Percentiles rank a stretch among this genome's conserved stretches.
Evolutionary conservation across 2,113 vertebrate species (phyloP).

Genomic region (Nothoprocta perdicaria): DNA sequence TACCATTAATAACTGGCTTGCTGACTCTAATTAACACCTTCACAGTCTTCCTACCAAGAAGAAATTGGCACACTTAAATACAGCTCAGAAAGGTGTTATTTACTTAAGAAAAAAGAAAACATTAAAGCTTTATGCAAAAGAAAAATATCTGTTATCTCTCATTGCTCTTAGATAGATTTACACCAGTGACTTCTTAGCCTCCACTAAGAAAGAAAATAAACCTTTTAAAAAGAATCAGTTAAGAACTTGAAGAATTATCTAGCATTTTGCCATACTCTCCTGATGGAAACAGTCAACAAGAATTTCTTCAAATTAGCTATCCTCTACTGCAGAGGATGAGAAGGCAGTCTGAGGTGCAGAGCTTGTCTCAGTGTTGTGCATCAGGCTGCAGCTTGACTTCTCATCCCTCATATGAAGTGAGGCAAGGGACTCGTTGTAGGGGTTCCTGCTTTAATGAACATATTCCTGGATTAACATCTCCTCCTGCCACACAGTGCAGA

Average conservation of each 20-base stretch:
- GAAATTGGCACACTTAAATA: constrained; percentile 47
- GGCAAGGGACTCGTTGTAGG: neutral
- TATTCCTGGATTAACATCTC: neutral
- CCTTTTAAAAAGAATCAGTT: neutral
- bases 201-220: neutral
- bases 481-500: neutral
- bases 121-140: constrained; percentile 55
- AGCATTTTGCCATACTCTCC: neutral
- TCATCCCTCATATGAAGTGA: neutral
- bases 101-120: constrained; percentile 57
- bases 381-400: neutral
- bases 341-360: neutral
- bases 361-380: accelerated
- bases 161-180: constrained; percentile 25
- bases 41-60: constrained; percentile 39
- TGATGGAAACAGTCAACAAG: neutral
- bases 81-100: constrained; percentile 59
- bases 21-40: constrained; percentile 72
- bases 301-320: neutral
- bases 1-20: constrained; percentile 60
- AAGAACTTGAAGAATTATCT: neutral
- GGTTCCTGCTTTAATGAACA: neutral
- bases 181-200: constrained; percentile 6
- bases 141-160: constrained; percentile 51
- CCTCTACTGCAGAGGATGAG: neutral